A percentile compares a stretch with the other conserved stretches of the same genome.
phyloP scores from a whole-genome alignment of 2,888 invertebrate species.

The Athalia circularis region DNA sequence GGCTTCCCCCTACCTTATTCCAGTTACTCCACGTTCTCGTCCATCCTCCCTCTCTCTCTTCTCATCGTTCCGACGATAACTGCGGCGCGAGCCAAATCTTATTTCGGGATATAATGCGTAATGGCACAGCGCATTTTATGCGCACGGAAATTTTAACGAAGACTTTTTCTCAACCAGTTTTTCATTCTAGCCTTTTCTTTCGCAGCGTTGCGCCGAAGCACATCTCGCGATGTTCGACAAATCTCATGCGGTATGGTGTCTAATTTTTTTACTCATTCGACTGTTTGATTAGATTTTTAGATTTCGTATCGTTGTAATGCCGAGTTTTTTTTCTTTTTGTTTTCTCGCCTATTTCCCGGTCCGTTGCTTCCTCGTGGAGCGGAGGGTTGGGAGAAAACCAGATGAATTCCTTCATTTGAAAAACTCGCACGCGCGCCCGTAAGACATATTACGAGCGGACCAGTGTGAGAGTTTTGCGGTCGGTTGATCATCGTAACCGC shows the following conservation, averaged over 20 bases:
- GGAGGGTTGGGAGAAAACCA: too few species aligned
- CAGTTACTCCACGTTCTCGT: not conserved
- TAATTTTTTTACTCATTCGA: too few species aligned
- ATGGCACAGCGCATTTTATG: not conserved
- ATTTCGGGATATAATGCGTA: constrained; percentile 50
- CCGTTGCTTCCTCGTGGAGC: not conserved
- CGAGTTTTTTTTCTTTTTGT: not conserved
- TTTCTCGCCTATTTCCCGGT: not conserved
- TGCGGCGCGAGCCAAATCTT: constrained; percentile 67
- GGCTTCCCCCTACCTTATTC: constrained; percentile 1
- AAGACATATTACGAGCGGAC: not conserved
- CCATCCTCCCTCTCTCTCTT: constrained; percentile 15
- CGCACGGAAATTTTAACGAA: not conserved
- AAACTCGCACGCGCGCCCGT: not conserved
- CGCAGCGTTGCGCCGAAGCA: too few species aligned
- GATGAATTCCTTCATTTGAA: not conserved
- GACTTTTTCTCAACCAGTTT: not conserved
- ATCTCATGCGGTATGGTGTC: too few species aligned
- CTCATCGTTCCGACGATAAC: constrained; percentile 45
- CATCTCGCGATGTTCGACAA: too few species aligned
- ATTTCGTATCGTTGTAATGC: too few species aligned
- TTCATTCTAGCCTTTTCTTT: not conserved
- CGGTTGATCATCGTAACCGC: constrained; percentile 18
- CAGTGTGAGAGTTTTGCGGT: constrained; percentile 6
- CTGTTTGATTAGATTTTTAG: too few species aligned